Conservation (phyloP, 1,140 invertebrate species). For the Drosophila insularis region DNA sequence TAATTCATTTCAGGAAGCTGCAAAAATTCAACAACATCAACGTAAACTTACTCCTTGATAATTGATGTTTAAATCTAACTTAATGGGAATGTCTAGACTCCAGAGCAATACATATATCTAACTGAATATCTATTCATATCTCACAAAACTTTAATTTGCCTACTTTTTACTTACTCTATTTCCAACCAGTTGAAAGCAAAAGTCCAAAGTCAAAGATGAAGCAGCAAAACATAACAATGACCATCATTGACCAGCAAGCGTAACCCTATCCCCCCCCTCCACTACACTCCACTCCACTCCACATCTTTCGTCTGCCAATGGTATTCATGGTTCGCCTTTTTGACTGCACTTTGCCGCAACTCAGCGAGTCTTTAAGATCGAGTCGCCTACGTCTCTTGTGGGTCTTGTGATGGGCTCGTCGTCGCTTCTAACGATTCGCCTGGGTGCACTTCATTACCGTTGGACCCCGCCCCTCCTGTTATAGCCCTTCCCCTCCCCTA, state of each 20-base stretch:
- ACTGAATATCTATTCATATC: too few relatives aligned
- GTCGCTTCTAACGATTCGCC: constrained; percentile 22
- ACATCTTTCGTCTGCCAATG: background rate
- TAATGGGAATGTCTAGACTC: background rate
- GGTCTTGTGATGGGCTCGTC: background rate
- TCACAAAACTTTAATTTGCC: background rate
- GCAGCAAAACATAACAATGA: constrained; percentile 11
- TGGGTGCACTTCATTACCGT: constrained; percentile 53
- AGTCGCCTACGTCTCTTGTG: background rate
- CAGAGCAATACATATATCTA: too few relatives aligned
- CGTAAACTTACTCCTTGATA: too few relatives aligned
- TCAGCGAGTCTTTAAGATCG: constrained; percentile 3
- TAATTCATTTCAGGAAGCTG: too few relatives aligned
- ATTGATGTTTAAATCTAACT: too few relatives aligned
- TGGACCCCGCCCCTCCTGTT: constrained; percentile 18
- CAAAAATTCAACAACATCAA: too few relatives aligned
- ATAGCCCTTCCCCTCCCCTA: background rate
- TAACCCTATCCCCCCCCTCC: background rate
- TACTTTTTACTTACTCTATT: background rate
- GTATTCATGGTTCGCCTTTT: constrained; percentile 11
- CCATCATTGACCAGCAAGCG: constrained; percentile 10
- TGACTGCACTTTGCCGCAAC: constrained; percentile 11
- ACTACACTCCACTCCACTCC: background rate
- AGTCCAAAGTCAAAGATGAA: constrained; percentile 16
- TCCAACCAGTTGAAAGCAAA: constrained; percentile 11